Evolutionary conservation across 2,888 invertebrate genomes (phyloP).

Genomic region (Altica lythri): DNA sequence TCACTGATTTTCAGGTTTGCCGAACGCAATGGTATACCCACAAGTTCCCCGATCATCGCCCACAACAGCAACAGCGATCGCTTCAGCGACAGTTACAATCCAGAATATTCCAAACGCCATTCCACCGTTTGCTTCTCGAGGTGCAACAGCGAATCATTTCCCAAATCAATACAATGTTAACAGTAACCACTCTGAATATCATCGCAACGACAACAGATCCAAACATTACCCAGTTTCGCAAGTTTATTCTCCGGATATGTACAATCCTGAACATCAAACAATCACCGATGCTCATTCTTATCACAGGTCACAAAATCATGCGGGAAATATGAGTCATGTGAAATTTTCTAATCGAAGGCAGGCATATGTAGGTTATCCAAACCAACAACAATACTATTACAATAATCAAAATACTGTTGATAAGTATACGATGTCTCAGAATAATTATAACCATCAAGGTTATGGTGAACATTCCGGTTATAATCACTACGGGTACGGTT

Average conservation of each 20-base stretch:
- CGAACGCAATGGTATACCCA: constrained; percentile 61
- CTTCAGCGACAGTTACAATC: constrained; percentile 60
- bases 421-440: constrained; percentile 47
- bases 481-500: constrained; percentile 55
- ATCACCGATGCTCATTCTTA: constrained; percentile 51
- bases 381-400: constrained; percentile 60
- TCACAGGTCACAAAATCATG: constrained; percentile 48
- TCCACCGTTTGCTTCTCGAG: constrained; percentile 64
- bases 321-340: constrained; percentile 40
- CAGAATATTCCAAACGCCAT: constrained; percentile 65
- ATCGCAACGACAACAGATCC: constrained; percentile 45
- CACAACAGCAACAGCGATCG: constrained; percentile 67
- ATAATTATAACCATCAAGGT: constrained; percentile 47
- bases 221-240: constrained; percentile 50
- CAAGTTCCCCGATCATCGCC: constrained; percentile 69
- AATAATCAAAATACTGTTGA: constrained; percentile 58
- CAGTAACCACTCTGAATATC: constrained; percentile 49
- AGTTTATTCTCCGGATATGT: constrained; percentile 50
- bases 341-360: constrained; percentile 47
- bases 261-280: constrained; percentile 55
- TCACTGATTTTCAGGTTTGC: constrained; percentile 40
- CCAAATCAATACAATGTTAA: constrained; percentile 55
- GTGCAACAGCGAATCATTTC: constrained; percentile 55
- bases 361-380: constrained; percentile 56
- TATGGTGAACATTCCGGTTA: constrained; percentile 51